Evolutionary conservation across 2,797 vertebrate species (phyloP).

Genomic region (Spinibarbus caldwelli): DNA sequence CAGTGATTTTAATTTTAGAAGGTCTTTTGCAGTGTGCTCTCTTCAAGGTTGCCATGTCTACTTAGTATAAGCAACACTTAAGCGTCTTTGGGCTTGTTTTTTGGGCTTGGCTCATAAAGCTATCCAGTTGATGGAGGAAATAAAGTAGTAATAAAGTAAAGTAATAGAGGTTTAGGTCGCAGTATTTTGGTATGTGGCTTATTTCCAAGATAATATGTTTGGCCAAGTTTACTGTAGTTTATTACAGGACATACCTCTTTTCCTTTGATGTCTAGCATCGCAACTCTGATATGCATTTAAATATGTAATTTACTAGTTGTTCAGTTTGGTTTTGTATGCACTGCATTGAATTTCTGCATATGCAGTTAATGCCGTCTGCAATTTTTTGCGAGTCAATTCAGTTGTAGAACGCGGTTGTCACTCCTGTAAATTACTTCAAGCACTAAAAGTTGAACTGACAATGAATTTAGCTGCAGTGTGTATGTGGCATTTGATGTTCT

Average conservation of each 20-base stretch:
- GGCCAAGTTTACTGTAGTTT: background rate
- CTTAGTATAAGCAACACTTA: no score
- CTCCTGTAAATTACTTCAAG: background rate
- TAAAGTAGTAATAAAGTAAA: no score
- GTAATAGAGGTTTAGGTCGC: background rate
- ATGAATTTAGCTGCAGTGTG: background rate
- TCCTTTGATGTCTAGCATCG: background rate
- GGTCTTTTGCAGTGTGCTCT: no score
- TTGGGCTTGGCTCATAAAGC: no score
- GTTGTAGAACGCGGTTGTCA: background rate
- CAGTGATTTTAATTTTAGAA: no score
- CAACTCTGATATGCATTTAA: background rate
- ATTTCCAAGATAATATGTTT: no score
- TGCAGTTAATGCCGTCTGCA: background rate
- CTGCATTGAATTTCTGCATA: background rate
- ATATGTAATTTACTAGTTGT: background rate
- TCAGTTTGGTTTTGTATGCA: background rate
- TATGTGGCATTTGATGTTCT: background rate
- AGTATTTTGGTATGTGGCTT: no score
- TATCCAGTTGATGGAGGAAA: no score
- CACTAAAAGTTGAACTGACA: background rate
- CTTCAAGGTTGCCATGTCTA: no score
- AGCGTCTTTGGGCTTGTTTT: no score
- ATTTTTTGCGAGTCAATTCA: background rate
- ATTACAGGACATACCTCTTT: background rate